Base-by-base conservation (phyloP, 2,888 invertebrate genomes). In the Lithophane socia region DNA sequence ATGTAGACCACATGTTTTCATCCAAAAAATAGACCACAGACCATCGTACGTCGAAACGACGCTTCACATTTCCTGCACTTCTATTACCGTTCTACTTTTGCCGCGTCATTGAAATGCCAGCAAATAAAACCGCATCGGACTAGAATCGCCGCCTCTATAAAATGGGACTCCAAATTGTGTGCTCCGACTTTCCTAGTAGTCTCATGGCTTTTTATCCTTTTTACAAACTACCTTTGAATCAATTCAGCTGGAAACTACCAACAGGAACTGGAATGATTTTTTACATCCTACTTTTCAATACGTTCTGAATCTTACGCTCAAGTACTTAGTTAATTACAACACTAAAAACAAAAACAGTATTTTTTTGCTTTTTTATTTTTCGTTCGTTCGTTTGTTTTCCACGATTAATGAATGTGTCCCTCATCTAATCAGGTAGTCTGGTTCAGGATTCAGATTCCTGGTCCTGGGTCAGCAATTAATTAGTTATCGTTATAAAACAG, bases 161-260 rank as follows among this genome's bases (percentile, higher is more conserved):
- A 86, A 86, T 78, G 64, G 78, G 65, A 79, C 82, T 76, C 63
- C 73, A 80, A 86, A 84, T 86, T 79, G 82, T 84, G 79, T 84
- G 75, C 82, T 69, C 49, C 70, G 79, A 85, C 76, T 79, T 77
- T 75, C 52, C 73, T 72, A 74, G 77, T 69, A 74, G 63, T 37
- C 70, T 75, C 69, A 29, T 73, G 63, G 74, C 56, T 68, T 82
- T 84, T 76, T 84, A 72, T 75, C 47, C n/a, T 86, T 83, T 82
- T 77, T 80, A 79, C 71, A 73, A 82, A 79, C 63, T 84, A 83
- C 77, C 68, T 75, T 77, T 82, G 77, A 78, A 86, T 85, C 77
- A 83, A 83, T 85, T 86, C 60, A 75, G 52, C 54, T n/a, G 64
- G 68, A 73, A 76, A 58, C 79, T 73, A 75, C 61, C 66, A 61